Evolutionary conservation across 2,888 invertebrate genomes (phyloP), one percentile per base, ranked within the genome.

Genomic region (Leptinotarsa juncta): DNA sequence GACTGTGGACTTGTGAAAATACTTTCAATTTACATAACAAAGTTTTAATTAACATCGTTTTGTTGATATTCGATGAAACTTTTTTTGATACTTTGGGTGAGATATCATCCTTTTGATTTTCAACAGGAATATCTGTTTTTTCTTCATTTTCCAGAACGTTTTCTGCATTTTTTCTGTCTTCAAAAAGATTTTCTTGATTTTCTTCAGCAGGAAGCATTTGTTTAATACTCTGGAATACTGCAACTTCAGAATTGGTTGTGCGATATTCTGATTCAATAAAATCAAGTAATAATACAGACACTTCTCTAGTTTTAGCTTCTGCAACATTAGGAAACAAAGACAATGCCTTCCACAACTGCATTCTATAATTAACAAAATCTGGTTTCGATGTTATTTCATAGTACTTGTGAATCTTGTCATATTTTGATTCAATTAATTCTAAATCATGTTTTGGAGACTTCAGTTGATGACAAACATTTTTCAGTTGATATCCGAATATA

Each of bases 291-390:
- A 97, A 83, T 4, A 93, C 91, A 0, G 95, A 93, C 20, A 97
- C 88, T 85, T 96, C 94, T 67, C 94, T 91, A 82, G 96, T 97
- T 86, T 92, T 94, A 1, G 92, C 89, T 88, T 97, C 96, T 82
- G 94, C 94, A 15, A 95, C 89, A 77, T 93, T 91, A 4, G 94
- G 90, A 85, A 96, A 94, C 78, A 90, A 89, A 0, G 90, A 89
- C 91, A 97, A 92, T 26, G 93, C 90, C 87, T 94, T 94, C 92
- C 97, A 94, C n/a, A 98, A 86, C 70, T 96, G 89, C 79, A 93
- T 90, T 80, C 97, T 91, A 85, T 95, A 95, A 86, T 96, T 95
- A 12, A 90, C 87, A 81, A 91, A 90, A 89, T 96, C 95, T 2
- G 94, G 90, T 79, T 91, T 92, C 74, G 91, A 91, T 1, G 86